Base-by-base conservation (phyloP, 2,113 vertebrate genomes). In the Sebastes schlegelii region DNA sequence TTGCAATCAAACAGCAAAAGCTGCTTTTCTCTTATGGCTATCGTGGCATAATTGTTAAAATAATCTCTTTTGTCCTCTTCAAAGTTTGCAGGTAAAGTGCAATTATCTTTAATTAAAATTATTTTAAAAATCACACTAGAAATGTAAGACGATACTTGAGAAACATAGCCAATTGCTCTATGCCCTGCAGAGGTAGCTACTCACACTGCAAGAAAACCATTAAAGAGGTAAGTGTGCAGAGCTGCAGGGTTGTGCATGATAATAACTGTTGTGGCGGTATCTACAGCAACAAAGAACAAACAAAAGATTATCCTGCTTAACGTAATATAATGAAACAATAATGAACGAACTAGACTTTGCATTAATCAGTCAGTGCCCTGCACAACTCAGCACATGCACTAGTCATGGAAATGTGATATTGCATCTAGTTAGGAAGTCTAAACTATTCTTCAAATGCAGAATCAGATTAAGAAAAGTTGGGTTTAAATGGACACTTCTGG, bases 261-360 rank as follows among this genome's bases (percentile, higher is more conserved):
- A 40, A 42, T 62, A 77, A 63, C 26, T 81, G 52, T 70, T 83
- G 49, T 62, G 16, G 26, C 2, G 1, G 62, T 69, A 74, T 11
- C 51, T 55, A 68, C 63, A 75, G 70, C 61, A 83, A 65, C 67
- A 67, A 82, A 40, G 51, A 75, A 60, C 67, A 86, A 80, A 82
- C 61, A 73, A 72, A 80, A 61, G 34, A 81, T 74, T 49, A 74
- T 46, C 62, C 62, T 61, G 52, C 64, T 74, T 54, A 78, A 51
- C 14, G 6, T 78, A 71, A 89, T 62, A 60, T 61, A 21, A 71
- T 80, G 10, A 69, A 70, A 70, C 52, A 66, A 17, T 61, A 77
- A 80, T 70, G 51, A 83, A 73, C 13, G 8, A 40, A 45, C 54
- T 34, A 42, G 23, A 70, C 45, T 69, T 73, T 70, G 57, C 63